phyloP scores from a whole-genome alignment of 2,888 invertebrate genomes.

The Apoda limacodes region DNA sequence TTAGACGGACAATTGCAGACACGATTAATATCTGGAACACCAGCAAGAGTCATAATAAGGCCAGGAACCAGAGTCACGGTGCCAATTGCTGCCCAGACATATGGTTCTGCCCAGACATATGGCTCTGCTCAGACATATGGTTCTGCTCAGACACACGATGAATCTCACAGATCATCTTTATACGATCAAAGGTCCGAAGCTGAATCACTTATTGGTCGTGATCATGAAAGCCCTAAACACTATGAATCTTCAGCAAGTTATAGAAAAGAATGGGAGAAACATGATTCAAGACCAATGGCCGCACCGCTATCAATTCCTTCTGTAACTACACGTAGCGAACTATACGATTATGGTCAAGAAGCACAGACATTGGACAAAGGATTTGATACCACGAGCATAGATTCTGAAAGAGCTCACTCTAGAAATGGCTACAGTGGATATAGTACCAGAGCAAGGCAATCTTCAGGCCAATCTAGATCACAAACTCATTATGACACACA shows the following conservation, averaged over 20 bases:
- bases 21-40: conserved; percentile 31
- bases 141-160: conserved; percentile 23
- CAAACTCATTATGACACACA: conserved; percentile 29
- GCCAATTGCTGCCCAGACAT: conserved; percentile 40
- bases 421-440: conserved; percentile 28
- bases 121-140: no score
- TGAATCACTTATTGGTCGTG: conserved; percentile 29
- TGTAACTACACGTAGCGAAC: conserved; percentile 35
- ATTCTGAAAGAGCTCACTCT: conserved; percentile 26
- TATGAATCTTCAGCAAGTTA: conserved; percentile 57
- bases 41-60: conserved; percentile 40
- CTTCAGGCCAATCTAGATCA: conserved; percentile 30
- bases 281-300: conserved; percentile 33
- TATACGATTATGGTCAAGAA: conserved; percentile 35
- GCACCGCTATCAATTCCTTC: conserved; percentile 28
- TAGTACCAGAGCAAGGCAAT: conserved; percentile 29
- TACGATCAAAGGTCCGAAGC: conserved; percentile 38
- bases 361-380: conserved; percentile 22
- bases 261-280: conserved; percentile 58
- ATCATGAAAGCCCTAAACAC: conserved; percentile 31
- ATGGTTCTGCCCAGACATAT: conserved; percentile 32
- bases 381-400: conserved; percentile 23
- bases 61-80: conserved; percentile 43
- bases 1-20: conserved; percentile 27
- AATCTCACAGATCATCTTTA: conserved; percentile 21